Percentiles rank a stretch among this genome's conserved stretches.
Conservation (phyloP, 37 sponge, comb jelly and placozoan genomes). For the Agelas oroides region DNA sequence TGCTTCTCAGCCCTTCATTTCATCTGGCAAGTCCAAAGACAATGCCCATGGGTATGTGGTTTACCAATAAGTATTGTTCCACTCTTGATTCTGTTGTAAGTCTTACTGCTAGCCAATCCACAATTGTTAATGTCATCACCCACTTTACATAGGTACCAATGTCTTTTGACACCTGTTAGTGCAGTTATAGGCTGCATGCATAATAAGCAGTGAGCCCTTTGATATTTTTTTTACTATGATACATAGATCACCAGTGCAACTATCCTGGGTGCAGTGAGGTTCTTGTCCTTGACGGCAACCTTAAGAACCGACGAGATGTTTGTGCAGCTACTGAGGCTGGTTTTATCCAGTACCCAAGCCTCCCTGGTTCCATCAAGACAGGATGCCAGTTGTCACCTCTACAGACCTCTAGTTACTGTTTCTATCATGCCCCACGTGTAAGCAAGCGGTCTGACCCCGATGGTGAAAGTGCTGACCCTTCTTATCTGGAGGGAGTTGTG, state of each 20-base stretch:
- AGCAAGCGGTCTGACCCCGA: constrained; percentile 5
- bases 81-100: too few species aligned
- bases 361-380: neutral
- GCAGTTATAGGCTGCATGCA: too few species aligned
- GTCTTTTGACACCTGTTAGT: too few species aligned
- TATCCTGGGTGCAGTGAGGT: constrained; percentile 5
- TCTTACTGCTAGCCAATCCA: too few species aligned
- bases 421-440: neutral
- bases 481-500: constrained; percentile 41
- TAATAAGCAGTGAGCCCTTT: too few species aligned
- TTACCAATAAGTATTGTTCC: too few species aligned
- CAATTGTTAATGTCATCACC: too few species aligned
- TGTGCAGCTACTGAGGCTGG: constrained; percentile 17
- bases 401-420: constrained; percentile 17
- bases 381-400: constrained; percentile 18
- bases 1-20: too few species aligned
- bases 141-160: too few species aligned
- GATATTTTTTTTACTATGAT: too few species aligned
- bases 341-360: neutral
- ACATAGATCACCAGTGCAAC: constrained; percentile 20
- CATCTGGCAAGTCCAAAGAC: too few species aligned
- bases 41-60: too few species aligned
- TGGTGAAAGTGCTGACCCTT: constrained; percentile 41
- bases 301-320: constrained; percentile 3
- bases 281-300: constrained; percentile 9